Evolutionary conservation across 2,113 vertebrate species (phyloP).

Genomic region (Corynorhinus townsendii): DNA sequence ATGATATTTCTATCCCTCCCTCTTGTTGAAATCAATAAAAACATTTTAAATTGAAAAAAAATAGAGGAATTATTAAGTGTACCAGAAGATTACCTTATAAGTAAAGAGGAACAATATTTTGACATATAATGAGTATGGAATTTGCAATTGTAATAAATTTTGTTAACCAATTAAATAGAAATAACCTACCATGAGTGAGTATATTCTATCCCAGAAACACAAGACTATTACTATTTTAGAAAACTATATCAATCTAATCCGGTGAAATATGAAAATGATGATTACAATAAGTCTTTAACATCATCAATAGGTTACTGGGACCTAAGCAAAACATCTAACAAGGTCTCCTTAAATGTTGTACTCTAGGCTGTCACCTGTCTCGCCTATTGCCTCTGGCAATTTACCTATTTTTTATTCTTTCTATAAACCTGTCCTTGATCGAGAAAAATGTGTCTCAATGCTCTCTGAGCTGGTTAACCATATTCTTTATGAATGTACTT

Average conservation of each 20-base stretch:
- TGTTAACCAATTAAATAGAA: background rate
- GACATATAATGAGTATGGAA: background rate
- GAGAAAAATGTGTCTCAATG: background rate
- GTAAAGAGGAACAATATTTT: background rate
- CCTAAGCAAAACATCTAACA: background rate
- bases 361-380: background rate
- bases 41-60: background rate
- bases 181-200: background rate
- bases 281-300: background rate
- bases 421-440: background rate
- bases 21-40: too few relatives aligned
- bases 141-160: background rate
- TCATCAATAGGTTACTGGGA: too few relatives aligned
- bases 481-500: background rate
- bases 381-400: background rate
- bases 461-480: background rate
- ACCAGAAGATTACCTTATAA: background rate
- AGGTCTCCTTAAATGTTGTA: background rate
- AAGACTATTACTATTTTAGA: background rate
- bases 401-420: background rate
- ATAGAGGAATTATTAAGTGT: background rate
- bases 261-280: background rate
- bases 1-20: too few relatives aligned
- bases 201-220: background rate
- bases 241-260: background rate